Evolutionary conservation across 53 echinoderm and acorn worm genomes (phyloP).

Genomic region (Temnopleurus reevesii): DNA sequence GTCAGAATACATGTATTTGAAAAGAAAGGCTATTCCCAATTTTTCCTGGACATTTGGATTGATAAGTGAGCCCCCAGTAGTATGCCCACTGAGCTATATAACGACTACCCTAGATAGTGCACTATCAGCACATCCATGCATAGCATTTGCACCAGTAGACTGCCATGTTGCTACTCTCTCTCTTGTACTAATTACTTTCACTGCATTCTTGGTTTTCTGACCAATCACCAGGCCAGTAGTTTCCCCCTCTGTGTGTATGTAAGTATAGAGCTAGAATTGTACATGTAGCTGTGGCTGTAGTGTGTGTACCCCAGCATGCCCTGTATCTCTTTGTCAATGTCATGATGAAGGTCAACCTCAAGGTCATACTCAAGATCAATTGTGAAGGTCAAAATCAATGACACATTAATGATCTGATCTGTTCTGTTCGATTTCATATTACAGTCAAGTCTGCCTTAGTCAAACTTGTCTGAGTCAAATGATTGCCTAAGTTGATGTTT

Average conservation of each 20-base stretch:
- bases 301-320: neutral
- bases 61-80: no score
- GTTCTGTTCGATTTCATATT: no score
- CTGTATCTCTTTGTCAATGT: neutral
- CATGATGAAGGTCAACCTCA: neutral
- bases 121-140: neutral
- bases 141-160: conserved; percentile 20
- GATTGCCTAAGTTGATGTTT: no score
- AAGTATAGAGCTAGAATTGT: conserved; percentile 34
- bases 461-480: no score
- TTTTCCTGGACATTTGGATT: no score
- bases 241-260: conserved; percentile 33
- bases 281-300: neutral
- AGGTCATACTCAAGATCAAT: neutral
- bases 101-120: neutral
- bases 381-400: neutral
- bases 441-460: no score
- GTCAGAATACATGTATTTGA: no score
- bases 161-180: neutral
- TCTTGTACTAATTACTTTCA: neutral
- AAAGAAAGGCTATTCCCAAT: no score
- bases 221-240: conserved; percentile 41
- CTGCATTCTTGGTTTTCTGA: neutral
- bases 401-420: no score
- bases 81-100: neutral